These are phyloP conservation scores for Halictus ligatus DNA, from an alignment of 2,888 invertebrate species.

Conservation along the genomic window DNA sequence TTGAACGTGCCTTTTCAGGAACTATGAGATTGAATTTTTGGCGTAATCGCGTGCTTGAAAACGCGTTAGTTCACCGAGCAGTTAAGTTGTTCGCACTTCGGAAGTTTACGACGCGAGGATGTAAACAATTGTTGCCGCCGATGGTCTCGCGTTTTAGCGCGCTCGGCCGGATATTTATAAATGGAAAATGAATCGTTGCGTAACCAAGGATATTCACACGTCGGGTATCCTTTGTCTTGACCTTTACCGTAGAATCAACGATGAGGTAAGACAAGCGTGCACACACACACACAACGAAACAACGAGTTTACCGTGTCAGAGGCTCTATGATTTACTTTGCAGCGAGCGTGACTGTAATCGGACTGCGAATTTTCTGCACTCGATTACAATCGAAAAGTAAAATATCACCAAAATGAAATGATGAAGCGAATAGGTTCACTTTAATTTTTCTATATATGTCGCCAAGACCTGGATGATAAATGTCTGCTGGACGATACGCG, in stretches of 20 bases:
- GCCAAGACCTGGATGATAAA: too few species aligned
- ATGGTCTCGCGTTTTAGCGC: not conserved
- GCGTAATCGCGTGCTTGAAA: not conserved
- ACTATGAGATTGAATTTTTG: not conserved
- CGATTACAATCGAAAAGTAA: not conserved
- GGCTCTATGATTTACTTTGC: not conserved
- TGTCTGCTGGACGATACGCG: too few species aligned
- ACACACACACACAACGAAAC: not conserved
- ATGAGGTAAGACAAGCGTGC: not conserved
- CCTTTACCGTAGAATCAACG: slow-evolving; percentile 10
- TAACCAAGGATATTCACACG: slow-evolving; percentile 14
- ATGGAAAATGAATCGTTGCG: slow-evolving; percentile 9
- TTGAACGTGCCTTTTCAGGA: not conserved
- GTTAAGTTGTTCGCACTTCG: not conserved
- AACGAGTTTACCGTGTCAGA: not conserved
- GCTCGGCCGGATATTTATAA: not conserved
- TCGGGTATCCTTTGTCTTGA: slow-evolving; percentile 15
- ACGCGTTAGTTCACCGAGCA: not conserved
- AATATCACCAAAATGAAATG: not conserved
- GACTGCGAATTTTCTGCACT: not conserved
- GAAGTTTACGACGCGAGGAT: not conserved
- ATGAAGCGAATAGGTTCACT: not conserved
- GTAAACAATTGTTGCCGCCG: not conserved
- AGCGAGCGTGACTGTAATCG: not conserved
- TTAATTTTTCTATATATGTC: too few species aligned